A percentile compares a stretch with the other conserved stretches of the same genome.
These are phyloP conservation scores for Drosophila cognata DNA, from an alignment of 2,888 invertebrate species.

Conservation along the genomic window DNA sequence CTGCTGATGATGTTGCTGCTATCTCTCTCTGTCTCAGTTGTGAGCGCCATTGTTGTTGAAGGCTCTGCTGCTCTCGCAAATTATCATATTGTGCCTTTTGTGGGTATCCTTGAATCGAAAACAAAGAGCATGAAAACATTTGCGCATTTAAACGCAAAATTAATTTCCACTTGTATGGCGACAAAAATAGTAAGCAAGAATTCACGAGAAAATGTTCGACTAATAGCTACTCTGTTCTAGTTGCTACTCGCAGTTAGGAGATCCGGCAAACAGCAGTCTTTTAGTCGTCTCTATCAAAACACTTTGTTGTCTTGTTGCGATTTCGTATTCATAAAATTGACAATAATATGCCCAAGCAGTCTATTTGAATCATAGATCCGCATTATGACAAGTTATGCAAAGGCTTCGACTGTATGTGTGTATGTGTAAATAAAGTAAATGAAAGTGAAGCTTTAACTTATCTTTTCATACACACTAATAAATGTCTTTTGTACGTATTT, in stretches of 20 bases:
- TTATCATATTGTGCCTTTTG: slow-evolving; percentile 74
- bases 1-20: slow-evolving; percentile 21
- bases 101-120: slow-evolving; percentile 68
- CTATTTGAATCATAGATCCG: slow-evolving; percentile 22
- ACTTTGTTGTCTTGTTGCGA: slow-evolving; percentile 42
- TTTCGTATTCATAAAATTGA: slow-evolving; percentile 58
- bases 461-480: slow-evolving; percentile 32
- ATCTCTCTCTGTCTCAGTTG: slow-evolving; percentile 41
- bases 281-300: slow-evolving; percentile 3
- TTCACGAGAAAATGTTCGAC: slow-evolving; percentile 14
- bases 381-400: slow-evolving; percentile 64
- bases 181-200: slow-evolving; percentile 22
- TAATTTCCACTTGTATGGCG: slow-evolving; percentile 54
- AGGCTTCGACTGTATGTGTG: slow-evolving; percentile 27
- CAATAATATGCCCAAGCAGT: slow-evolving; percentile 31
- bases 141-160: slow-evolving; percentile 70
- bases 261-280: neutral
- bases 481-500: slow-evolving; percentile 7
- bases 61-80: slow-evolving; percentile 43
- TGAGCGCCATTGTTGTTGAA: slow-evolving; percentile 35
- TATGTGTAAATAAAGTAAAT: slow-evolving; percentile 26
- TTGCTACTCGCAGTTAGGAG: neutral
- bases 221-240: neutral
- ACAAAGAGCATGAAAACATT: slow-evolving; percentile 62
- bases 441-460: slow-evolving; percentile 29